Percentiles rank a stretch among this genome's conserved stretches.
These are phyloP conservation scores for Leptinotarsa lineolata DNA, from an alignment of 1,140 invertebrate species.

Conservation along the genomic window DNA sequence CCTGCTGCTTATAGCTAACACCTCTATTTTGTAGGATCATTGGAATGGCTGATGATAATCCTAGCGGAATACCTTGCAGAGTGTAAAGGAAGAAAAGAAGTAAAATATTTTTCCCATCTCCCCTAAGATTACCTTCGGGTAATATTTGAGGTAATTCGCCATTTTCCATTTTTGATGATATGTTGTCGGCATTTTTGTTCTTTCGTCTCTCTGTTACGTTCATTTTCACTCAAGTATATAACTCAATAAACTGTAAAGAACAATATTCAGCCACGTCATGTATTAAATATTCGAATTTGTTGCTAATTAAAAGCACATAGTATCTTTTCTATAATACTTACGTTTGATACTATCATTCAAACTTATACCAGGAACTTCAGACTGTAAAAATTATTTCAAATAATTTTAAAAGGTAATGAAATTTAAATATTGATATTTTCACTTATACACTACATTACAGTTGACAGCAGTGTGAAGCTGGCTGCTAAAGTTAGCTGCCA, in stretches of 20 bases:
- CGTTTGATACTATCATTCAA: no score
- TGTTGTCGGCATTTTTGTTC: constrained; percentile 24
- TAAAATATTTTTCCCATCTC: constrained; percentile 78
- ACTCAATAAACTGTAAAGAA: not conserved
- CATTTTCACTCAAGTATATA: constrained; percentile 7
- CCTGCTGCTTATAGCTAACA: constrained; percentile 85
- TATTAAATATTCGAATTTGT: not conserved
- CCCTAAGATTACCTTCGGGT: constrained; percentile 51
- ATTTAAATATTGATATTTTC: no score
- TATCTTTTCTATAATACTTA: no score
- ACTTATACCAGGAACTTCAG: no score
- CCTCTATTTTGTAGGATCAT: constrained; percentile 92
- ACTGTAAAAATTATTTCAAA: no score
- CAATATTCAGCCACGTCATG: constrained; percentile 1
- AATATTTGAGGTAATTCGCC: constrained; percentile 22
- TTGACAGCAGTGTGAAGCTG: no score
- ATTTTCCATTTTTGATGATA: constrained; percentile 34
- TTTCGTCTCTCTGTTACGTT: constrained; percentile 35
- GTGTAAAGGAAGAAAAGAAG: constrained; percentile 91
- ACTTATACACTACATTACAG: no score
- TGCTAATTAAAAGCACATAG: no score
- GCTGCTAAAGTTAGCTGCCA: no score
- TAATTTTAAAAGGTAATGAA: no score
- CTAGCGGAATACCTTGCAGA: constrained; percentile 95
- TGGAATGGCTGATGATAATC: constrained; percentile 89